These are phyloP conservation scores for Takifugu ocellatus DNA, from an alignment of 2,797 vertebrate species.

Conservation along the genomic window DNA sequence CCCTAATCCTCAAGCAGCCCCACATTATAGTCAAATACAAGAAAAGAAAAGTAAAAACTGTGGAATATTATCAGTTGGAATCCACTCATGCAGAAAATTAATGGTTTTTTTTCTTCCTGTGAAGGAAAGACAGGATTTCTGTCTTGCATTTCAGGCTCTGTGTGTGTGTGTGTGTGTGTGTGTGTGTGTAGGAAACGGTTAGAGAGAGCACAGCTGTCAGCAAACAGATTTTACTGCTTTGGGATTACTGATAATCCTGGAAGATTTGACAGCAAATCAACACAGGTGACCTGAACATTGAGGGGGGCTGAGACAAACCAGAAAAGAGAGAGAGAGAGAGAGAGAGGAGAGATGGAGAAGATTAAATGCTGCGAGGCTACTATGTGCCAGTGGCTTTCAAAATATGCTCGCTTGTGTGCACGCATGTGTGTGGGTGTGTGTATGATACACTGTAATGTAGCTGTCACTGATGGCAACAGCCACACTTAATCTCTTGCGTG, in stretches of 20 bases:
- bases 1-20: conserved; percentile 38
- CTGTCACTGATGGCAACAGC: conserved; percentile 23
- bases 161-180: conserved; percentile 14
- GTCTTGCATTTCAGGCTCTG: conserved; percentile 58
- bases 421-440: neutral
- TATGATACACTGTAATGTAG: conserved; percentile 15
- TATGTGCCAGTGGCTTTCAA: conserved; percentile 10
- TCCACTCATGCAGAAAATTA: conserved; percentile 67
- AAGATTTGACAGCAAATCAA: conserved; percentile 79
- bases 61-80: conserved; percentile 60
- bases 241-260: conserved; percentile 77
- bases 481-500: conserved; percentile 29
- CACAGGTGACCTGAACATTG: conserved; percentile 64
- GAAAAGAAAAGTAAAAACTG: conserved; percentile 36
- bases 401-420: conserved; percentile 3
- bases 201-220: conserved; percentile 72
- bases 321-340: neutral
- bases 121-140: conserved; percentile 34
- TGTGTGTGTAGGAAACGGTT: conserved; percentile 45
- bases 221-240: conserved; percentile 71
- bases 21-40: conserved; percentile 47
- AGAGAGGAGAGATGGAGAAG: conserved; percentile 15
- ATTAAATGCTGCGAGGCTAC: conserved; percentile 21
- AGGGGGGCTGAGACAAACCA: conserved; percentile 26
- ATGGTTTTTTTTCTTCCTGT: conserved; percentile 36